Evolutionary conservation across 2,113 vertebrate species (phyloP).

Genomic region (Campylomormyrus numenius): DNA sequence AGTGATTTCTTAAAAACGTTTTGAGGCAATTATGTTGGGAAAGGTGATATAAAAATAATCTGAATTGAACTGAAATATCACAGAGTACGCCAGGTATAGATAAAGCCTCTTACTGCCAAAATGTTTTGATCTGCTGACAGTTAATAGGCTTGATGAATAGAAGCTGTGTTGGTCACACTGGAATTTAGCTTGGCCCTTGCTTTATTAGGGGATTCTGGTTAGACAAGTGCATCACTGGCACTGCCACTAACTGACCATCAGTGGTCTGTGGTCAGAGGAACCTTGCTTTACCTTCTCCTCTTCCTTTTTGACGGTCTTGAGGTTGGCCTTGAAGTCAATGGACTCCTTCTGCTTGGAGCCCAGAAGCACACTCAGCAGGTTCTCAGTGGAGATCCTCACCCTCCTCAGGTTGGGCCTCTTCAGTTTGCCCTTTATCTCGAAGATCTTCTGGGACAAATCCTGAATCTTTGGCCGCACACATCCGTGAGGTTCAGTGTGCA

Average conservation of each 20-base stretch:
- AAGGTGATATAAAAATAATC: not conserved
- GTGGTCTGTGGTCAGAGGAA: slow-evolving; percentile 24
- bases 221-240: not conserved
- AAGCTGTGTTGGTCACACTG: not conserved
- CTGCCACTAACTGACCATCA: not conserved
- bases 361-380: slow-evolving; percentile 44
- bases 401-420: slow-evolving; percentile 61
- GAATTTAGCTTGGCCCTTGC: not conserved
- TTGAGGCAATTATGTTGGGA: not conserved
- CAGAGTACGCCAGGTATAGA: not conserved
- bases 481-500: not conserved
- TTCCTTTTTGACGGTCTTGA: slow-evolving; percentile 47
- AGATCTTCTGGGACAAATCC: slow-evolving; percentile 53
- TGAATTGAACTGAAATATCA: not conserved
- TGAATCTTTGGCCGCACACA: slow-evolving; percentile 48
- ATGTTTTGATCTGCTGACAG: not conserved
- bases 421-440: slow-evolving; percentile 62
- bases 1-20: not conserved
- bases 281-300: slow-evolving; percentile 69
- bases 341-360: slow-evolving; percentile 41
- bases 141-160: not conserved
- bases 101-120: not conserved
- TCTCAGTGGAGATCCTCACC: slow-evolving; percentile 64
- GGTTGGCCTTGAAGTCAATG: slow-evolving; percentile 37
- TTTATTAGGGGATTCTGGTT: not conserved